These are phyloP conservation scores for Falco biarmicus DNA, from an alignment of 2,797 vertebrate genomes.

Conservation along the genomic window DNA sequence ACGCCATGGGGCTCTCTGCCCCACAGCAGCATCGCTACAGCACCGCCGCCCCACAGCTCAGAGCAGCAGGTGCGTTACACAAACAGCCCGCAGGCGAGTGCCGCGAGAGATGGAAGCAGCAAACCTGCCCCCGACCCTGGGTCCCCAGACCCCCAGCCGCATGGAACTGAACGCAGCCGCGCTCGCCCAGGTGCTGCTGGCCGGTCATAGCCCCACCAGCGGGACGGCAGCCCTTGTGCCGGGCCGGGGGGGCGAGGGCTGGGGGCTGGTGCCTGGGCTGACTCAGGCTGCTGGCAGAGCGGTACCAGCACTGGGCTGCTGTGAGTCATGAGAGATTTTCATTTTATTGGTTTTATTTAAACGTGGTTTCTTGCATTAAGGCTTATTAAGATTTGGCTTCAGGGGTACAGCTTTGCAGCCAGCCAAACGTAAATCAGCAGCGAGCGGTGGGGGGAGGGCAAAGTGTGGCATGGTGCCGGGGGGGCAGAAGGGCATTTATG, in stretches of 20 bases:
- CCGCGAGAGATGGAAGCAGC: neutral
- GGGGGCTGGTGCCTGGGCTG: neutral
- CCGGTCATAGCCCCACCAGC: too few species aligned
- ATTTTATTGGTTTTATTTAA: neutral
- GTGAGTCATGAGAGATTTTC: neutral
- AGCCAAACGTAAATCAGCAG: neutral
- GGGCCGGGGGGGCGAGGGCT: neutral
- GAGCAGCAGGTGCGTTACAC: neutral
- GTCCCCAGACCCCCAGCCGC: neutral
- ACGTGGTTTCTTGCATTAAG: neutral
- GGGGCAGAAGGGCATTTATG: neutral
- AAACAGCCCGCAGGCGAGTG: neutral
- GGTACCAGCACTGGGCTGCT: neutral
- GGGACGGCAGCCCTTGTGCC: neutral
- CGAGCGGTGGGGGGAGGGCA: neutral
- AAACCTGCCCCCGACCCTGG: neutral
- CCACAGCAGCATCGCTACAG: neutral
- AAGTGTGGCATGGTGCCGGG: neutral
- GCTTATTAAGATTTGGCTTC: neutral
- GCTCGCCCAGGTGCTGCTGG: accelerated
- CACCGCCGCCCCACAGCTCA: neutral
- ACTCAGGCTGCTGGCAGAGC: neutral
- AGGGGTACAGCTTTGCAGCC: neutral
- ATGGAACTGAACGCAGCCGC: neutral
- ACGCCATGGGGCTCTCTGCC: neutral